Base-by-base conservation (phyloP, 2,797 vertebrate genomes). In the Pagetopsis macropterus region DNA sequence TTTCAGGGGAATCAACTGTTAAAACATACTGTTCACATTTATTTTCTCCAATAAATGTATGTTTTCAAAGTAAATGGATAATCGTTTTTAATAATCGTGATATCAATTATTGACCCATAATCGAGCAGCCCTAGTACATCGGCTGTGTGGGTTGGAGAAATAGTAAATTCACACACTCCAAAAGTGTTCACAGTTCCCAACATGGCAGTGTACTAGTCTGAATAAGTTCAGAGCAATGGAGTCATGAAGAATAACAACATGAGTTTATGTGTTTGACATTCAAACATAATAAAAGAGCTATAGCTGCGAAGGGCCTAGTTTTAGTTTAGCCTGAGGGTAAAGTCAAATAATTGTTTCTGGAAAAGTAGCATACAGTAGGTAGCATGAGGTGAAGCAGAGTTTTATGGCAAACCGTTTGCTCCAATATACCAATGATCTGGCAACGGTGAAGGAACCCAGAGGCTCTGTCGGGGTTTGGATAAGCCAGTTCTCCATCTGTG, bases 401-500 rank as follows among this genome's bases (percentile, higher is more conserved):
- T 9, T 76, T 17, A 54, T 69, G 67, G 71, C 49, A 78, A 71
- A 75, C 17, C 23, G 41, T 65, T 63, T 70, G 40, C 16, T 33
- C 6, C 52, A 79, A 71, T 45, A 43, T 19, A 55, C 62, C 76
- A 57, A 23, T 45, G 67, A 46, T 69, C 50, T 69, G 75, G 71
- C 63, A 63, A 21, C 3, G 33, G 62, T 46, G n/a, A 66, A 33
- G 63, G 55, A 74, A 50, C 48, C 54, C 75, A 49, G 45, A 65
- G 23, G 48, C 49, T 70, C 69, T 67, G 62, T 49, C 46, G 62
- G 44, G 46, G 54, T 64, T 49, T 68, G 61, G 55, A 78, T 43
- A 55, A 66, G 75, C 57, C 60, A 45, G 46, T 70, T 84, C 75
- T 71, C 65, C 79, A 65, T 82, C 73, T 84, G 79, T 69, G 78